These are phyloP conservation scores for Strigops habroptila DNA, from an alignment of 2,113 vertebrate genomes.

Conservation along the genomic window DNA sequence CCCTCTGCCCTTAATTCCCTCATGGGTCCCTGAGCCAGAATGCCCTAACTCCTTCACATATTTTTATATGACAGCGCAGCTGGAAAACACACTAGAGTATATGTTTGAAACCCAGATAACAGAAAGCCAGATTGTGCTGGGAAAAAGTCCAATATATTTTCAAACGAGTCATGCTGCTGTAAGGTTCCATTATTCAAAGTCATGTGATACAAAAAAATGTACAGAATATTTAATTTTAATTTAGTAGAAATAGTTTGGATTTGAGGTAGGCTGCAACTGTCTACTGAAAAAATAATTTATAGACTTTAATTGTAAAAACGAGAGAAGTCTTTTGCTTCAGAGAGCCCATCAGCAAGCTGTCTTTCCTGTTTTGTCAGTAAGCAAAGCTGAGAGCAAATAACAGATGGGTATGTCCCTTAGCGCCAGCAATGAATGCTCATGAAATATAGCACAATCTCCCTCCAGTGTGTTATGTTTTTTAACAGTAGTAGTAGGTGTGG, in stretches of 20 bases:
- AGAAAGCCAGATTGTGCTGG: neutral
- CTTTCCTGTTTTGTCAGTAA: slow-evolving; percentile 75
- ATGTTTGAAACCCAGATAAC: neutral
- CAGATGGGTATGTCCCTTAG: slow-evolving; percentile 75
- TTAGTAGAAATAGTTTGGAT: slow-evolving; percentile 63
- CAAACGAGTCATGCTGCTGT: neutral
- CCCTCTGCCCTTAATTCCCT: neutral
- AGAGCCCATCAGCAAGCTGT: slow-evolving; percentile 78
- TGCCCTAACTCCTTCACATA: neutral
- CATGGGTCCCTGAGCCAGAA: neutral
- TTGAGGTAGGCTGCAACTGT: slow-evolving; percentile 30
- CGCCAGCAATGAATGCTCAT: slow-evolving; percentile 42
- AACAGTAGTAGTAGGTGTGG: slow-evolving; percentile 54
- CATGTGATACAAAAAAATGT: neutral
- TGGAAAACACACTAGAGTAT: neutral
- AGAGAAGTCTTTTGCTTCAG: slow-evolving; percentile 72
- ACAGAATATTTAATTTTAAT: slow-evolving; percentile 11
- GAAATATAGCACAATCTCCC: slow-evolving; percentile 70
- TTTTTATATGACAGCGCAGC: neutral
- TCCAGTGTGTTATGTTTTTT: slow-evolving; percentile 55
- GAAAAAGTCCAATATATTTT: slow-evolving; percentile 1
- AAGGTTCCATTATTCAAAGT: neutral
- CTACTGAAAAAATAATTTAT: slow-evolving; percentile 70
- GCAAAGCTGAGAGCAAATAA: slow-evolving; percentile 72
- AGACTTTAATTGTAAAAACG: slow-evolving; percentile 72